Conservation (phyloP, 2,888 invertebrate species). For the Imbricaverruca yamaguchii region DNA sequence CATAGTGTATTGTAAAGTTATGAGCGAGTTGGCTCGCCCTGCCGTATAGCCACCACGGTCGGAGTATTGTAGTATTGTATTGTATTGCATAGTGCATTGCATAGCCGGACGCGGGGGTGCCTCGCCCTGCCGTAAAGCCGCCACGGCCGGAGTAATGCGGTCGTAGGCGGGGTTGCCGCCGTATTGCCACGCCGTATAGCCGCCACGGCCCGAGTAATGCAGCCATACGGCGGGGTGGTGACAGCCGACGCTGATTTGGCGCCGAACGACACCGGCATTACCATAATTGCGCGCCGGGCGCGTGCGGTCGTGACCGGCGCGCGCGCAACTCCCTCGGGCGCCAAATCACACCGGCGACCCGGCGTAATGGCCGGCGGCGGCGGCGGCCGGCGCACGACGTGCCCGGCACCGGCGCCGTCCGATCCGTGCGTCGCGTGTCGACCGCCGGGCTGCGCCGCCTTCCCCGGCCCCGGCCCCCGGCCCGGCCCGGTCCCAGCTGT, state of each 20-base stretch:
- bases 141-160: too few species aligned
- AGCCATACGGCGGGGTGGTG: neutral
- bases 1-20: too few species aligned
- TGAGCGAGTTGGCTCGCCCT: too few species aligned
- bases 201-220: too few species aligned
- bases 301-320: neutral
- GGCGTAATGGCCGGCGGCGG: neutral
- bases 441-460: neutral
- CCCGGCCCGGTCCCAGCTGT: too few species aligned
- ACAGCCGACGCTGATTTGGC: neutral
- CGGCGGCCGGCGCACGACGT: neutral
- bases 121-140: too few species aligned
- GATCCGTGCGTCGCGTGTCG: neutral
- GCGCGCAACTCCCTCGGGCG: neutral
- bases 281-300: neutral
- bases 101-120: too few species aligned
- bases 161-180: too few species aligned
- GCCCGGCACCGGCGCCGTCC: neutral
- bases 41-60: too few species aligned
- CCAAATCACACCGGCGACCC: neutral
- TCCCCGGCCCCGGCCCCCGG: neutral
- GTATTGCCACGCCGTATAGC: too few species aligned
- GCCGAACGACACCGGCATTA: neutral
- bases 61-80: too few species aligned
- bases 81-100: too few species aligned